Conservation (phyloP, 2,113 vertebrate species). For the Dissostichus mawsoni region DNA sequence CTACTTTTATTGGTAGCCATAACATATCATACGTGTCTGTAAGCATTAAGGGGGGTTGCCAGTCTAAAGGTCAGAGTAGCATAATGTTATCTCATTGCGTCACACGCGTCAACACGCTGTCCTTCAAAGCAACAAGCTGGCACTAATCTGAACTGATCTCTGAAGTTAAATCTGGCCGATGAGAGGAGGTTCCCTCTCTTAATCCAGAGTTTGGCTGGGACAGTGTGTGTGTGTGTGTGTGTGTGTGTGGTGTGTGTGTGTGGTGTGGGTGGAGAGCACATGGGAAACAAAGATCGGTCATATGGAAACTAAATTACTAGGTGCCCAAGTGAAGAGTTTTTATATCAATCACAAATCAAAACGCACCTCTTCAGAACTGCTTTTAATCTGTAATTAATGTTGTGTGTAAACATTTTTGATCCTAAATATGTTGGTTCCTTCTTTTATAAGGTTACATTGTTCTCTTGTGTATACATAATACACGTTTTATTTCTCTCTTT, state of each 20-base stretch:
- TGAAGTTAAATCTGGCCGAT: constrained; percentile 3
- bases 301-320: neutral
- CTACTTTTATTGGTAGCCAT: too few relatives aligned
- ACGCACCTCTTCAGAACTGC: too few relatives aligned
- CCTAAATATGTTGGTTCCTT: too few relatives aligned
- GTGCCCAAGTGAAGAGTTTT: neutral
- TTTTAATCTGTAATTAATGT: too few relatives aligned
- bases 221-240: too few relatives aligned
- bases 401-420: too few relatives aligned
- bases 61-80: constrained; percentile 1
- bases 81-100: constrained; percentile 18
- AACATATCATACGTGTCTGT: neutral
- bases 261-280: neutral
- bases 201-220: neutral
- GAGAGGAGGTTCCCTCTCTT: constrained; percentile 14
- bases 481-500: too few relatives aligned
- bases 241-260: too few relatives aligned
- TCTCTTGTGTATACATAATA: too few relatives aligned
- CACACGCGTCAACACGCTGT: constrained; percentile 11
- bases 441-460: too few relatives aligned
- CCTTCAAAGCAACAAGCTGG: constrained; percentile 28
- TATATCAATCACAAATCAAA: neutral
- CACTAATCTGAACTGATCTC: constrained; percentile 32
- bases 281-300: neutral
- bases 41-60: neutral